Evolutionary conservation across 2,797 vertebrate genomes (phyloP).

Genomic region (Graptemys geographica): DNA sequence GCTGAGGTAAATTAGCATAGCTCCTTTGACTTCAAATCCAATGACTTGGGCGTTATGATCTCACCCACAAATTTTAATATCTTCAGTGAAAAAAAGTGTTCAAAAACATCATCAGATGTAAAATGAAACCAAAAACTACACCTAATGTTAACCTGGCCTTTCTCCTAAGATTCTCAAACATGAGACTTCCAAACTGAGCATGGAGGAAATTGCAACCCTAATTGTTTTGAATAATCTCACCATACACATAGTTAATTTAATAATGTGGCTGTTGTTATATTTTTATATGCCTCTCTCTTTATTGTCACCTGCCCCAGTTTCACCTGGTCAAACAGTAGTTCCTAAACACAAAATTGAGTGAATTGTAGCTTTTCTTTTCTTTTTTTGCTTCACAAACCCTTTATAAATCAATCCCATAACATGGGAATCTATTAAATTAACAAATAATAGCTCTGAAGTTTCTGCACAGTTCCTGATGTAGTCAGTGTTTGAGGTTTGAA

Average conservation of each 20-base stretch:
- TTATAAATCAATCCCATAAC: neutral
- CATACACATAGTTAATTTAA: neutral
- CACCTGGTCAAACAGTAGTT: neutral
- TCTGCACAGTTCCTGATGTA: fast-evolving
- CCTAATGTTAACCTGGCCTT: neutral
- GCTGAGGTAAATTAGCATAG: neutral
- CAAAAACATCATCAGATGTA: neutral
- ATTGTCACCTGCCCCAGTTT: neutral
- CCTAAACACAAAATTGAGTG: neutral
- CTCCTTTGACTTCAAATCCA: neutral
- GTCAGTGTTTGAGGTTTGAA: neutral
- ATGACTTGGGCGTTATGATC: neutral
- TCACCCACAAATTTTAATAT: neutral
- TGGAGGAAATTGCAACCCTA: neutral
- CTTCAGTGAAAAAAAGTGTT: neutral
- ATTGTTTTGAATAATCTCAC: neutral
- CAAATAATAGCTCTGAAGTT: neutral
- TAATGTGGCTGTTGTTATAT: neutral
- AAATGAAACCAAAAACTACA: neutral
- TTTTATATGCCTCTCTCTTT: neutral
- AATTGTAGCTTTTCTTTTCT: no score
- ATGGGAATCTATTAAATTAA: neutral
- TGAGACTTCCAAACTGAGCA: neutral
- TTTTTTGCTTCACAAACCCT: neutral
- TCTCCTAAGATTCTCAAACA: neutral